Percentiles rank a stretch among this genome's conserved stretches.
These are phyloP conservation scores for Argyresthia goedartella DNA, from an alignment of 2,888 invertebrate species.

Conservation along the genomic window DNA sequence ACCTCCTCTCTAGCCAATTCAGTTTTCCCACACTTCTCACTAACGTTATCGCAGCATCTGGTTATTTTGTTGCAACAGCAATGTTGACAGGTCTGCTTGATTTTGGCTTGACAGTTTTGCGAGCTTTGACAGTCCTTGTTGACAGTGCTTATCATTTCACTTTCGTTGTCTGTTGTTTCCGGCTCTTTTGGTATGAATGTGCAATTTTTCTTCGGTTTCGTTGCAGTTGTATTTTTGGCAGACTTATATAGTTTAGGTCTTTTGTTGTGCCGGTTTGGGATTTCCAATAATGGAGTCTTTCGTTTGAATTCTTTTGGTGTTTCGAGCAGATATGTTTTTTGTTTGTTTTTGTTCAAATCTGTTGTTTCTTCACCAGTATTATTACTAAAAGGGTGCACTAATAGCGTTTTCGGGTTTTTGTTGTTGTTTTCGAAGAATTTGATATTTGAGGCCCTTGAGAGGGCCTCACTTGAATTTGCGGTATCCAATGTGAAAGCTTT, in stretches of 20 bases:
- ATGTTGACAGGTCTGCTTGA: conserved; percentile 21
- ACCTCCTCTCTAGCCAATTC: not conserved
- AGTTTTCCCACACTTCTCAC: not conserved
- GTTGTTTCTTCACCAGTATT: conserved; percentile 13
- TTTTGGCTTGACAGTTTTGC: conserved; percentile 6
- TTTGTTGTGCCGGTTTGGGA: conserved; percentile 39
- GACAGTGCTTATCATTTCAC: conserved; percentile 22
- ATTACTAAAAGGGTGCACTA: conserved; percentile 41
- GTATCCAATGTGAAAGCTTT: conserved; percentile 56
- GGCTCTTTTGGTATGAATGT: conserved; percentile 1
- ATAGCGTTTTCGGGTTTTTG: conserved; percentile 31
- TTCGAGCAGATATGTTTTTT: conserved; percentile 43
- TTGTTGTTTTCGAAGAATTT: not conserved
- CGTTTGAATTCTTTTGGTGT: conserved; percentile 50
- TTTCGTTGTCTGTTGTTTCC: conserved; percentile 10
- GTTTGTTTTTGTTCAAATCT: conserved; percentile 24
- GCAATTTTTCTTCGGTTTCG: conserved; percentile 9
- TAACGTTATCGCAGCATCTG: not conserved
- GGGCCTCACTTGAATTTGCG: conserved; percentile 38
- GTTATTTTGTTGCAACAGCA: conserved; percentile 25
- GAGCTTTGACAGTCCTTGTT: not conserved
- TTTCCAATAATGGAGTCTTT: conserved; percentile 39
- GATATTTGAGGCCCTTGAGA: conserved; percentile 37
- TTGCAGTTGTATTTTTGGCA: not conserved
- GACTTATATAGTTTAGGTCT: conserved; percentile 36